These are phyloP conservation scores for Orthonychiurus folsomi DNA, from an alignment of 2,888 invertebrate genomes.

Conservation along the genomic window DNA sequence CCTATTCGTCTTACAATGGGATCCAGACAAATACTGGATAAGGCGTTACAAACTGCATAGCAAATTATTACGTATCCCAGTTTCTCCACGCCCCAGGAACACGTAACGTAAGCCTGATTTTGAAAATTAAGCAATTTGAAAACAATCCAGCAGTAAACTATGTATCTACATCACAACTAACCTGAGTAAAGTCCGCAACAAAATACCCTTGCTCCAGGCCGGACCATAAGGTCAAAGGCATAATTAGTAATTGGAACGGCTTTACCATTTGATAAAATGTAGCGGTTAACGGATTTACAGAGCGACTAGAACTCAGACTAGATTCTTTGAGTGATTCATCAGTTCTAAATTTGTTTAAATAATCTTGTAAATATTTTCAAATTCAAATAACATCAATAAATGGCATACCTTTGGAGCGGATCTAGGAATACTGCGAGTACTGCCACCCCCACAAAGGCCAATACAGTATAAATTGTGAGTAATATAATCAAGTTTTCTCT, in stretches of 20 bases:
- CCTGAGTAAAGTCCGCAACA: conserved; percentile 12
- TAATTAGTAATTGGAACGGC: conserved; percentile 81
- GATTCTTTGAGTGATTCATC: neutral
- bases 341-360: neutral
- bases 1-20: conserved; percentile 87
- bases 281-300: conserved; percentile 55
- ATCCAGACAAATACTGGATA: conserved; percentile 83
- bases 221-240: conserved; percentile 91
- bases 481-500: neutral
- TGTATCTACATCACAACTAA: neutral
- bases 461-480: neutral
- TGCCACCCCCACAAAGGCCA: neutral
- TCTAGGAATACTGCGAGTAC: neutral
- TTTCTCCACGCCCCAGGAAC: conserved; percentile 78
- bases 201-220: conserved; percentile 82
- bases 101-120: conserved; percentile 67
- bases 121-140: neutral
- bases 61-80: conserved; percentile 97
- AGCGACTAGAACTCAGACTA: neutral
- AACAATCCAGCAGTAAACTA: neutral
- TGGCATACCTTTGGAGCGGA: neutral
- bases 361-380: neutral
- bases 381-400: neutral
- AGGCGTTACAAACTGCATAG: conserved; percentile 83
- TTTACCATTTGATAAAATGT: conserved; percentile 84